These are phyloP conservation scores for Gasterosteus nipponicus DNA, from an alignment of 2,113 vertebrate genomes.

Conservation along the genomic window DNA sequence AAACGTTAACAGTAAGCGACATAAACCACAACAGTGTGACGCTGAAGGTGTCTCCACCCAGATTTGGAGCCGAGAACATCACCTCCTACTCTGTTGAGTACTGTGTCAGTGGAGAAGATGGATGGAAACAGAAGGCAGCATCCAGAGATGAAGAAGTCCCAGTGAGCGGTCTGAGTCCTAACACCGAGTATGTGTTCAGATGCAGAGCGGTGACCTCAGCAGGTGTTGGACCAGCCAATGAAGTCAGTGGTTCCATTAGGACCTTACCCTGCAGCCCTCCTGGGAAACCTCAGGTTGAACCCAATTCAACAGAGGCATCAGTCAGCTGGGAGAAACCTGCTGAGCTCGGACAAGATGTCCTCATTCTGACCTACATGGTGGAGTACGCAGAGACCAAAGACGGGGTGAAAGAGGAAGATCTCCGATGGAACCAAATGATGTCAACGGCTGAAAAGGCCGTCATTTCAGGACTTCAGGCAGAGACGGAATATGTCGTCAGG, in stretches of 20 bases:
- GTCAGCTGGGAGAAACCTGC: conserved; percentile 23
- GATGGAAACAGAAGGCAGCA: conserved; percentile 32
- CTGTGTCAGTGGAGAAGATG: conserved; percentile 38
- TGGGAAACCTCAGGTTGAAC: conserved; percentile 5
- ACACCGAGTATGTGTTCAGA: conserved; percentile 49
- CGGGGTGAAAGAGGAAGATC: neutral
- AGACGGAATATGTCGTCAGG: conserved; percentile 45
- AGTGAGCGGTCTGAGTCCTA: conserved; percentile 42
- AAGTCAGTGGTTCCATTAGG: conserved; percentile 1
- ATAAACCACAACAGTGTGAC: conserved; percentile 49
- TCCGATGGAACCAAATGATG: conserved; percentile 10
- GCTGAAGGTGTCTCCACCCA: conserved; percentile 44
- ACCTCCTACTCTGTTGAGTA: conserved; percentile 52
- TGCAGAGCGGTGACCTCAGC: conserved; percentile 55
- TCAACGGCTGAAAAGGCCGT: neutral
- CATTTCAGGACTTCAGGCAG: conserved; percentile 29
- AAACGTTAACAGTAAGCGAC: conserved; percentile 15
- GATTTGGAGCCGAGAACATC: conserved; percentile 42
- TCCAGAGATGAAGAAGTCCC: conserved; percentile 23
- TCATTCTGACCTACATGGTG: conserved; percentile 5
- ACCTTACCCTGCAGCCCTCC: conserved; percentile 36
- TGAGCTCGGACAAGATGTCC: conserved; percentile 1
- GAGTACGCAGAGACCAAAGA: conserved; percentile 8
- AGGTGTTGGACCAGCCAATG: conserved; percentile 45
- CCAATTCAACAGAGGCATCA: neutral